Percentiles rank a stretch among this genome's conserved stretches.
Conservation (phyloP, 2,888 invertebrate species). For the Belgica antarctica region DNA sequence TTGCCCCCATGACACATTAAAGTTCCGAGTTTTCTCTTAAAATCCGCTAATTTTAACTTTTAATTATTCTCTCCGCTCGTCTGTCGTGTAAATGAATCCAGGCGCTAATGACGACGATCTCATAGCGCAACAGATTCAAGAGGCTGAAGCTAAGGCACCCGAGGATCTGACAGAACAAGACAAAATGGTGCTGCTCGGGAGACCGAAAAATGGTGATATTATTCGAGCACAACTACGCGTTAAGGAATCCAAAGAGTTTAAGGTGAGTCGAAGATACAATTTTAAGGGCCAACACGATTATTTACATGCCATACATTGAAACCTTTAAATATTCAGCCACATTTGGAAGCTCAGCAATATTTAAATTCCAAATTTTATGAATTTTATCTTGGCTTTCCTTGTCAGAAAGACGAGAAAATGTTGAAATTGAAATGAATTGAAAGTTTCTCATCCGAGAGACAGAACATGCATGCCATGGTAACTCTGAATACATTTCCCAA, state of each 20-base stretch:
- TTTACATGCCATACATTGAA: too few relatives aligned
- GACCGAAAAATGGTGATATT: slow-evolving; percentile 86
- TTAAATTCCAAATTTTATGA: too few relatives aligned
- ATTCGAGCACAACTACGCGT: slow-evolving; percentile 83
- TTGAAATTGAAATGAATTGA: too few relatives aligned
- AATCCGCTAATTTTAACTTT: too few relatives aligned
- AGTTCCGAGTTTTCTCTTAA: too few relatives aligned
- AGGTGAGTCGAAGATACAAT: slow-evolving; percentile 73
- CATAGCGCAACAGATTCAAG: slow-evolving; percentile 63
- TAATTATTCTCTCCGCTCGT: too few relatives aligned
- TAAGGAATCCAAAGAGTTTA: slow-evolving; percentile 98
- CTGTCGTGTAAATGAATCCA: slow-evolving; percentile 1
- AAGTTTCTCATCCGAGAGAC: too few relatives aligned
- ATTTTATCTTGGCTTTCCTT: background rate
- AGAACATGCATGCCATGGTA: too few relatives aligned
- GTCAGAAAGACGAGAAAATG: background rate
- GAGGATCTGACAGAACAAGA: slow-evolving; percentile 76
- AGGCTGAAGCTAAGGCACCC: slow-evolving; percentile 64
- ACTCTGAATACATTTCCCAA: too few relatives aligned
- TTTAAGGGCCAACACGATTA: too few relatives aligned
- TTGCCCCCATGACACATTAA: too few relatives aligned
- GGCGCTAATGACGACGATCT: slow-evolving; percentile 55
- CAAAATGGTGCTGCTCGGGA: slow-evolving; percentile 84
- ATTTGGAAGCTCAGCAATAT: too few relatives aligned
- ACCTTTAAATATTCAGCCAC: background rate